Conservation (phyloP, 2,888 invertebrate species). For the Elgonia sp. region DNA sequence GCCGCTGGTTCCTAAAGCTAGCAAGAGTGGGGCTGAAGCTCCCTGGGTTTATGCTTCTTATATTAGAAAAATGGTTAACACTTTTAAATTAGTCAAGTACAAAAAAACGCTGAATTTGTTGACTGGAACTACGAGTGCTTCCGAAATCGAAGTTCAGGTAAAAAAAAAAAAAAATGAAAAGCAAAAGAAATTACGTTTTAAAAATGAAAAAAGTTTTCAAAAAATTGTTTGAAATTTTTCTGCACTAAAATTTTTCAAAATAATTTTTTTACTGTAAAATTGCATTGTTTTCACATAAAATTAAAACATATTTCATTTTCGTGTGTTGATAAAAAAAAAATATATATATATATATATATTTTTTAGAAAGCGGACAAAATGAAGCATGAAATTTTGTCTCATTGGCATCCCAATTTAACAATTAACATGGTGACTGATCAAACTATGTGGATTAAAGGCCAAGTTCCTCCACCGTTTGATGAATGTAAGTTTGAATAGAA, state of each 20-base stretch:
- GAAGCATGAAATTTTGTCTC: conserved; percentile 96
- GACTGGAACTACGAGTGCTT: conserved; percentile 95
- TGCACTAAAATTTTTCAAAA: no score
- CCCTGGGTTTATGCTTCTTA: conserved; percentile 90
- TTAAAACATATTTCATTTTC: no score
- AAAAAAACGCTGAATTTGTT: conserved; percentile 97
- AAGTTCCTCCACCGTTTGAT: conserved; percentile 96
- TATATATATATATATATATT: no score
- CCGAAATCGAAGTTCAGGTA: conserved; percentile 91
- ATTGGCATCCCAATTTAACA: conserved; percentile 99
- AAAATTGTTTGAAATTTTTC: no score
- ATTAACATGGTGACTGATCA: conserved; percentile 98
- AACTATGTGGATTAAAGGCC: conserved; percentile 96
- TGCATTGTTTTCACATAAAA: no score
- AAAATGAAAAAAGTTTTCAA: no score
- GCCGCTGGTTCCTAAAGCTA: conserved; percentile 88
- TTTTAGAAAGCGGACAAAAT: conserved; percentile 91
- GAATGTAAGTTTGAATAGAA: conserved; percentile 89
- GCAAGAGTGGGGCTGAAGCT: conserved; percentile 89
- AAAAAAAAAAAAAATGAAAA: conserved; percentile 2
- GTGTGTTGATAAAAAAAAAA: no score
- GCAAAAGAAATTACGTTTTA: no score
- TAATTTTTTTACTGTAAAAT: no score
- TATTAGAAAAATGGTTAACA: conserved; percentile 94
- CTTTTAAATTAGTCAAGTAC: conserved; percentile 95